Evolutionary conservation across 2,797 vertebrate genomes (phyloP).

Genomic region (Cryptoblepharus egeriae): DNA sequence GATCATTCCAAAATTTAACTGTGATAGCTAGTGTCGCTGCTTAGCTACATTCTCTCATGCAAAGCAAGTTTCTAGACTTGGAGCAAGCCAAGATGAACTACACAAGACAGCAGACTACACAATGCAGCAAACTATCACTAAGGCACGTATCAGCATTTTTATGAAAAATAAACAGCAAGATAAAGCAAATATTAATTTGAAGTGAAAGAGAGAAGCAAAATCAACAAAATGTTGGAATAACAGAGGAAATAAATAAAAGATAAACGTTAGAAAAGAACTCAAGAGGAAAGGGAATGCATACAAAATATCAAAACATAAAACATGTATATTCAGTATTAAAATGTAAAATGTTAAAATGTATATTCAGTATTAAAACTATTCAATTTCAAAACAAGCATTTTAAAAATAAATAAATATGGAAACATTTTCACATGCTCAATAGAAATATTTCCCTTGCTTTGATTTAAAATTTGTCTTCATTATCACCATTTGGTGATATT

Average conservation of each 20-base stretch:
- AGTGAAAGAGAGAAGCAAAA: slow-evolving; percentile 52
- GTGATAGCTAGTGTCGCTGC: slow-evolving; percentile 36
- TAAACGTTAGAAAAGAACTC: slow-evolving; percentile 32
- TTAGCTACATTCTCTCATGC: slow-evolving; percentile 59
- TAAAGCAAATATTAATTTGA: slow-evolving; percentile 42
- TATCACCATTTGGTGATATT: too few relatives aligned
- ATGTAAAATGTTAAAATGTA: slow-evolving; percentile 36
- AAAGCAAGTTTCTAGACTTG: slow-evolving; percentile 52
- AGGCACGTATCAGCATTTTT: slow-evolving; percentile 27
- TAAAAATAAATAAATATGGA: background rate
- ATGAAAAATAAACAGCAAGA: slow-evolving; percentile 44
- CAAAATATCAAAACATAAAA: slow-evolving; percentile 43
- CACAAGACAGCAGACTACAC: too few relatives aligned
- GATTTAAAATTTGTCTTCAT: background rate
- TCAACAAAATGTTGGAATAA: slow-evolving; percentile 41
- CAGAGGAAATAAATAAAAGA: slow-evolving; percentile 45
- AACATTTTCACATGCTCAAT: background rate
- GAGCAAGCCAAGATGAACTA: slow-evolving; percentile 49
- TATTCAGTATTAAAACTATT: background rate
- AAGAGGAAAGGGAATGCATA: slow-evolving; percentile 37
- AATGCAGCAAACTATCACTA: slow-evolving; percentile 9
- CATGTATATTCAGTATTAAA: background rate
- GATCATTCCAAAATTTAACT: slow-evolving; percentile 38
- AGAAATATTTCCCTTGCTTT: background rate
- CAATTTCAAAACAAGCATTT: slow-evolving; percentile 1